A percentile compares a stretch with the other conserved stretches of the same genome.
Conservation (phyloP, 2,797 vertebrate species). For the Sternotherus odoratus region DNA sequence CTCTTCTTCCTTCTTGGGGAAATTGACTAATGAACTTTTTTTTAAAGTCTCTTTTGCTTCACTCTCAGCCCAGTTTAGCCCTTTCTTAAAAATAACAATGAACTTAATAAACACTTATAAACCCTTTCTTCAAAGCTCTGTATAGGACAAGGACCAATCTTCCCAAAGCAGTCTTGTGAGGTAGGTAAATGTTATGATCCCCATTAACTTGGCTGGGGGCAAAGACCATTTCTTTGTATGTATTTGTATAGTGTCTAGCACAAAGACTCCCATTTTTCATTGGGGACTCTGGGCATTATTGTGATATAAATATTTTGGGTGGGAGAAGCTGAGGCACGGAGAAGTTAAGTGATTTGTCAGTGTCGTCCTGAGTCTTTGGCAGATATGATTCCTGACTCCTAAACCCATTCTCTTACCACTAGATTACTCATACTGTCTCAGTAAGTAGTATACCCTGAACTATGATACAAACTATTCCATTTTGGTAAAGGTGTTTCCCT, state of each 20-base stretch:
- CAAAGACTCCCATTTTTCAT: not conserved
- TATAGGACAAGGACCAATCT: rapidly evolving
- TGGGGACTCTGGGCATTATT: not conserved
- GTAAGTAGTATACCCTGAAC: not conserved
- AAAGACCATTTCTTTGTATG: not conserved
- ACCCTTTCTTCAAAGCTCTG: not conserved
- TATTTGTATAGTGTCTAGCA: not conserved
- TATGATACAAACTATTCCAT: not conserved
- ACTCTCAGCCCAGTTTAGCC: not conserved
- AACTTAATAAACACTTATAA: not conserved
- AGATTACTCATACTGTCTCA: not conserved
- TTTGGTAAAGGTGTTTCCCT: slow-evolving; percentile 1
- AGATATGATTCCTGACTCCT: not conserved
- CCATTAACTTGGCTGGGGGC: not conserved
- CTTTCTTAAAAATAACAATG: not conserved
- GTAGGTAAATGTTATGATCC: not conserved
- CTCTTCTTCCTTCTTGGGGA: not conserved
- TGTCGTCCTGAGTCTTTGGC: not conserved
- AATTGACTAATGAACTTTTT: not conserved
- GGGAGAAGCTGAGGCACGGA: not conserved
- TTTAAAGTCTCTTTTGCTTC: not conserved
- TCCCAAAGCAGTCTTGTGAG: rapidly evolving
- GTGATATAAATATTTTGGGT: not conserved
- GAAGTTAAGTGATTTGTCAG: not conserved
- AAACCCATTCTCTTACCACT: not conserved